A percentile compares a stretch with the other conserved stretches of the same genome.
phyloP scores from a whole-genome alignment of 2,888 invertebrate genomes.

The Nemurella pictetii region DNA sequence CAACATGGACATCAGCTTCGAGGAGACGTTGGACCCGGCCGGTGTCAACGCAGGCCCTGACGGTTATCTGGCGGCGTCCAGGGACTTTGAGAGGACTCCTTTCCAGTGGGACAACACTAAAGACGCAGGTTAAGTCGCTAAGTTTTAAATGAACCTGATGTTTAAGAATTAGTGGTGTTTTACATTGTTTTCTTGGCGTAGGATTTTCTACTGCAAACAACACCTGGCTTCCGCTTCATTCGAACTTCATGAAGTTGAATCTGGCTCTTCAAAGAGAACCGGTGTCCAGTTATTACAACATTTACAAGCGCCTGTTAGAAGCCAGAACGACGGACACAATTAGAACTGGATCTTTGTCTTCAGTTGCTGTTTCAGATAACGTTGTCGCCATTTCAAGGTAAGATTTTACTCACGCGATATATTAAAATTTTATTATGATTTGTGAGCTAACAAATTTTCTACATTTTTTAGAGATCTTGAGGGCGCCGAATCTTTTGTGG shows the following conservation, averaged over 20 bases:
- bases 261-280: not conserved
- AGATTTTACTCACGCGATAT: not conserved
- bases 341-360: not conserved
- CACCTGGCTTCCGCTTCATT: slow-evolving; percentile 19
- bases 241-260: slow-evolving; percentile 17
- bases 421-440: not conserved
- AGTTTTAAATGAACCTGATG: not conserved
- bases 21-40: slow-evolving; percentile 65
- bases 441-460: not conserved
- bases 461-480: not conserved
- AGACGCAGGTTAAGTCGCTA: slow-evolving; percentile 22
- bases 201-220: slow-evolving; percentile 12
- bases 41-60: slow-evolving; percentile 53
- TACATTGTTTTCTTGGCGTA: not conserved
- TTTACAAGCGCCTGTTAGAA: not conserved
- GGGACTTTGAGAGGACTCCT: slow-evolving; percentile 47
- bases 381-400: slow-evolving; percentile 4
- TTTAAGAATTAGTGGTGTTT: too few species aligned
- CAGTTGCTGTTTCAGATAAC: not conserved
- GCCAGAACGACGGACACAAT: not conserved
- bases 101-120: slow-evolving; percentile 47
- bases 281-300: not conserved
- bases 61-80: slow-evolving; percentile 21
- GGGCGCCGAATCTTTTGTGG: not conserved
- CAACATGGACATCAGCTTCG: slow-evolving; percentile 57